Percentiles rank a stretch among this genome's conserved stretches.
Conservation (phyloP, 2,113 vertebrate species). For the Anhinga rufa region DNA sequence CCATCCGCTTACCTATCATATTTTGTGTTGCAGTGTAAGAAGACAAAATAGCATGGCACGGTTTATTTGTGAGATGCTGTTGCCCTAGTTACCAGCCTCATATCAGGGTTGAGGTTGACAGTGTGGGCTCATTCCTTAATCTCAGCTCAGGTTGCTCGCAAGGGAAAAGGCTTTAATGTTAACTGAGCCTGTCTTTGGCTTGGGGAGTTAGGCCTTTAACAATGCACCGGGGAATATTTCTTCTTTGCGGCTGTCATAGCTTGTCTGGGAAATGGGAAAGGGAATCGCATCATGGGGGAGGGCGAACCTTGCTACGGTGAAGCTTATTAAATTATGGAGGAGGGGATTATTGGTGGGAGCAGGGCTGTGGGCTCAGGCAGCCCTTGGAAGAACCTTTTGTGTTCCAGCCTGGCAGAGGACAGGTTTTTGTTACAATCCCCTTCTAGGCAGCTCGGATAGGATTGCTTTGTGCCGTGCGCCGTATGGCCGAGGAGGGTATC, state of each 20-base stretch:
- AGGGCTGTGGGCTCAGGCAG: conserved; percentile 10
- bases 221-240: neutral
- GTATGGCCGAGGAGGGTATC: neutral
- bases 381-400: neutral
- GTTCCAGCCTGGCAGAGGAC: neutral
- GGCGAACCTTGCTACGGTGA: neutral
- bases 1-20: neutral
- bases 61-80: conserved; percentile 38
- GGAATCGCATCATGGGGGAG: neutral
- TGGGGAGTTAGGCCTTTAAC: conserved; percentile 43
- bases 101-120: conserved; percentile 55
- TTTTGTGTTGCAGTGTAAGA: neutral
- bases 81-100: conserved; percentile 57
- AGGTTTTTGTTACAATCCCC: neutral
- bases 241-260: conserved; percentile 3
- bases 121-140: conserved; percentile 50
- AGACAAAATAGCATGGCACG: neutral
- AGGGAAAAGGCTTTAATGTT: conserved; percentile 48
- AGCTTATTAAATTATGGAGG: conserved; percentile 39
- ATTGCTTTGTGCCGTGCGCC: neutral
- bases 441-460: neutral
- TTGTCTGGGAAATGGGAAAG: neutral
- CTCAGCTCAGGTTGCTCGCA: conserved; percentile 53
- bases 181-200: conserved; percentile 42
- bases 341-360: conserved; percentile 35